Conservation (phyloP, 1,140 invertebrate species). For the Trichonephila inaurata region DNA sequence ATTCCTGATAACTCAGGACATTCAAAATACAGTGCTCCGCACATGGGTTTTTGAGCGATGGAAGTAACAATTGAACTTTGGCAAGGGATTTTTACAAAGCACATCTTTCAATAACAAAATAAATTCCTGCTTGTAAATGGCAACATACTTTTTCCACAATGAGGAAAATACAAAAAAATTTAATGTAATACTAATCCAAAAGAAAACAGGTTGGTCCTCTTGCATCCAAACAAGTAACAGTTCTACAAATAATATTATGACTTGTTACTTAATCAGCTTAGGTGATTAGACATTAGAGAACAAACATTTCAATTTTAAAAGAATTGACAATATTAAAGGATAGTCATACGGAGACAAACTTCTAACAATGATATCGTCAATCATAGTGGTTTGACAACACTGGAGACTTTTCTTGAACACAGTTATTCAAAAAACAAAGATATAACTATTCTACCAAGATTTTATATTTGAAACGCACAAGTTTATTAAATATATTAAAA, state of each 20-base stretch:
- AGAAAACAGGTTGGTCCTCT: slow-evolving; percentile 26
- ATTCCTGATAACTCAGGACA: slow-evolving; percentile 63
- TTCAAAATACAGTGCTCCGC: slow-evolving; percentile 44
- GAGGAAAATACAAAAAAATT: slow-evolving; percentile 10
- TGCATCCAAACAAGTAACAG: slow-evolving; percentile 18
- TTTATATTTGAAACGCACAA: not conserved
- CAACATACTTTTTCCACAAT: slow-evolving; percentile 26
- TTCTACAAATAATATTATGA: slow-evolving; percentile 7
- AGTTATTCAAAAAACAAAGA: not conserved
- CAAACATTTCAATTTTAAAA: not conserved
- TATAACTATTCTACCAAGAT: not conserved
- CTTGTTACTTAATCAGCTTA: not conserved
- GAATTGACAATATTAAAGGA: not conserved
- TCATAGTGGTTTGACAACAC: not conserved
- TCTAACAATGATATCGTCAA: not conserved
- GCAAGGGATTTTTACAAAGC: slow-evolving; percentile 1
- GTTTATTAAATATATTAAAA: too few species aligned
- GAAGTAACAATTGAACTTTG: slow-evolving; percentile 41
- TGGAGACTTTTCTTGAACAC: not conserved
- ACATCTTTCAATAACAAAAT: slow-evolving; percentile 19
- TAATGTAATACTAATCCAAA: not conserved
- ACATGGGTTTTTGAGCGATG: slow-evolving; percentile 45
- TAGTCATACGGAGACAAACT: not conserved
- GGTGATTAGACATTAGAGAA: not conserved
- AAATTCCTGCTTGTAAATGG: slow-evolving; percentile 15